Conservation (phyloP, 2,888 invertebrate species). For the Noctua comes region DNA sequence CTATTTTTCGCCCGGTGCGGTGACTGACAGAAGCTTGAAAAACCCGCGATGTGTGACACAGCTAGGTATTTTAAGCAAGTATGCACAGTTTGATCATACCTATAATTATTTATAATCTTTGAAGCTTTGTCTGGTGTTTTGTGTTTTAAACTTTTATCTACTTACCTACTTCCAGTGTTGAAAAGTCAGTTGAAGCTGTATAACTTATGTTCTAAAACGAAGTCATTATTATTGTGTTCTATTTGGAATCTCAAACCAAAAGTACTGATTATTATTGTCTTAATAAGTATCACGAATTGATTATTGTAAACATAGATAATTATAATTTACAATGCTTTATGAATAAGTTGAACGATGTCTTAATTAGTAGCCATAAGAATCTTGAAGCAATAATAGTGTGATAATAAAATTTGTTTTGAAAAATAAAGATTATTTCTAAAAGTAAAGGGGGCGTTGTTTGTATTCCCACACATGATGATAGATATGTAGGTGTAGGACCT, state of each 20-base stretch:
- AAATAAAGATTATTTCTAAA: slow-evolving; percentile 24
- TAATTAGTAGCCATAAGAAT: slow-evolving; percentile 18
- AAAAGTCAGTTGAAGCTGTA: background rate
- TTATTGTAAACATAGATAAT: slow-evolving; percentile 15
- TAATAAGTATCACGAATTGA: background rate
- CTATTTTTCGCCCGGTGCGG: background rate
- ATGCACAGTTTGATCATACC: too few species aligned
- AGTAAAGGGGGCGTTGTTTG: slow-evolving; percentile 8
- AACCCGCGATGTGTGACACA: background rate
- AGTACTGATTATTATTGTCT: slow-evolving; percentile 8
- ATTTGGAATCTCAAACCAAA: slow-evolving; percentile 17
- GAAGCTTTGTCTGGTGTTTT: background rate
- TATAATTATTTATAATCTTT: background rate
- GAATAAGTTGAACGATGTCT: background rate
- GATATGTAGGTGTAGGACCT: background rate
- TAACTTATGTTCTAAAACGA: slow-evolving; percentile 4
- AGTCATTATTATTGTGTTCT: background rate
- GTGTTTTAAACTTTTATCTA: background rate
- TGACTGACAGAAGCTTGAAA: background rate
- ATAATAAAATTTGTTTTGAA: slow-evolving; percentile 31
- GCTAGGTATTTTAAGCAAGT: background rate
- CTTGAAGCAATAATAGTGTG: slow-evolving; percentile 42
- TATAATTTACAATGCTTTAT: slow-evolving; percentile 7
- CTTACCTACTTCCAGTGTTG: background rate
- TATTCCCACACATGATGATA: background rate